Evolutionary conservation across 2,797 vertebrate genomes (phyloP), one percentile per base, ranked within the genome.

Genomic region (Schizopygopsis pylzovi): DNA sequence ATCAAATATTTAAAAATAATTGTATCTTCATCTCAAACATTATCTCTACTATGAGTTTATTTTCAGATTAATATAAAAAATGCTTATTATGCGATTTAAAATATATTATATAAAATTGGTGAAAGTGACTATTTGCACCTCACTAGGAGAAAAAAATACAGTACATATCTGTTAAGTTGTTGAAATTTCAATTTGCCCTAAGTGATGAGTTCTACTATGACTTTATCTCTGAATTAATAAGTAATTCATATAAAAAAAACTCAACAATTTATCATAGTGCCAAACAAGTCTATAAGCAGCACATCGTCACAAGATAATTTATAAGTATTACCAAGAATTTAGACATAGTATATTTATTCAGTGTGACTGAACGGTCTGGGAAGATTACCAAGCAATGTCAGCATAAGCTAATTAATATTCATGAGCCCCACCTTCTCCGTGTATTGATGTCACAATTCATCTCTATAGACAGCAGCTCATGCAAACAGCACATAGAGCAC

Each of bases 361-460:
- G 20, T 77, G 75, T 39, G 75, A 77, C 75, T n/a, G 49, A 39
- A 39, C 10, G 11, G 18, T 77, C 33, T 56, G 54, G 33, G 52
- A 56, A 77, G 52, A 77, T 56, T 77, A 56, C 52, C 49, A 15
- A 77, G 75, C 33, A 54, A 13, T 77, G 75, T 39, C 52, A 39
- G 49, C 75, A 77, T 39, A 39, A n/a, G 75, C 52, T 77, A 41
- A 56, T 77, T 77, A 77, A 77, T 56, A 77, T 77, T 77, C 75
- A 77, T 77, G 75, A 77, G 75, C 33, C 56, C 75, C 52, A 1
- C 75, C 75, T 77, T 77, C 33, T 56, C 75, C 16, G 2, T 77
- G 75, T 77, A 39, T 20, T 56, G 52, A 77, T 56, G 75, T 37
- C 52, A 77, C 33, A 56, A 39, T 77, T 6, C 6, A 77, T 77